Evolutionary conservation across 2,797 vertebrate genomes (phyloP), one percentile per base, ranked within the genome.

Genomic region (Dicrostonyx torquatus): DNA sequence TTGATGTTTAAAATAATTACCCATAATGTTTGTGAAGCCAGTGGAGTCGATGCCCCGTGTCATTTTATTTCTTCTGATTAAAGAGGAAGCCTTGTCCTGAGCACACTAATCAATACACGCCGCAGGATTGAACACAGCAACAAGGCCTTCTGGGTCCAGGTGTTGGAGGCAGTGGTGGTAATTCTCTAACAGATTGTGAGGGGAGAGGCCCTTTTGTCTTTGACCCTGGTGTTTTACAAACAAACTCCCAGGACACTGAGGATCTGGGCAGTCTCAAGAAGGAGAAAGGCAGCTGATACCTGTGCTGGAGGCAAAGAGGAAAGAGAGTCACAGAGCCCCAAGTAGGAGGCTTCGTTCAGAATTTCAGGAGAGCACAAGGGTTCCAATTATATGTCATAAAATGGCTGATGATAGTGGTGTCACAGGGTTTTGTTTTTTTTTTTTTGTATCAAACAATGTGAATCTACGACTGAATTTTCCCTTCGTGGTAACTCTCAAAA

Each of bases 51-150:
- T 80, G 72, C 1, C 26, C 50, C 43, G 34, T 43, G 10, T 91
- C 37, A 48, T 68, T 89, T 64, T 72, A 50, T 72, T 93, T 82
- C 34, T 86, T 68, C 24, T 93, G 62, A 84, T 75, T 18, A 86
- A 89, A 89, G 22, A 76, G 48, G 1, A 12, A 6, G 34, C 29
- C 68, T 95, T 20, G 29, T 78, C 14, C 37, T 92, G 60, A 70
- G 18, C 53, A 55, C 4, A 84, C 18, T 10, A 62, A 55, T 79
- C 37, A 55, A 37, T 37, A 43, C 45, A 75, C 17, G 73, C 2
- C 0, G 5, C 13, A 77, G 37, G 68, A 13, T 14, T 53, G 37
- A 58, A 15, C 37, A 14, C 14, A 87, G 70, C 18, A 10, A 26
- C 53, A 5, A 7, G 37, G 26, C 70, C 70, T 87, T 37, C 68